These are phyloP conservation scores for Muraenolepis orangiensis DNA, from an alignment of 2,797 vertebrate species.

Conservation along the genomic window DNA sequence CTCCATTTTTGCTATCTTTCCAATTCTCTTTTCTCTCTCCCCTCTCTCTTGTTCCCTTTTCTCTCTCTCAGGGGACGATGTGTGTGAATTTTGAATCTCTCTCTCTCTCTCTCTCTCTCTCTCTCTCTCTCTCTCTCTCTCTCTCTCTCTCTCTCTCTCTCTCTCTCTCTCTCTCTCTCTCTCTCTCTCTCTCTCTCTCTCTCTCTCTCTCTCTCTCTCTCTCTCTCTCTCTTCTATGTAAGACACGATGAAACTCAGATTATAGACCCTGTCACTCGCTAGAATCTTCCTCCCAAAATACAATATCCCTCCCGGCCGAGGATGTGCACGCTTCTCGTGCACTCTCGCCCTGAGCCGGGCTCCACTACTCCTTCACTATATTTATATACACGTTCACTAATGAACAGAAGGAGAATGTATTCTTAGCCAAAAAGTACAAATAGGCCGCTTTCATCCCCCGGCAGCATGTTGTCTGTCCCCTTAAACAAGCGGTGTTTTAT, in stretches of 20 bases:
- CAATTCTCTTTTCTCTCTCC: constrained; percentile 25
- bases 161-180: background rate
- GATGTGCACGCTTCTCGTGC: no score
- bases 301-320: no score
- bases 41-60: background rate
- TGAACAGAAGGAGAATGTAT: background rate
- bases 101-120: no score
- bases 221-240: background rate
- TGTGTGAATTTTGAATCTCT: no score
- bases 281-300: background rate
- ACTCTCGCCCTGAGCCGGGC: no score
- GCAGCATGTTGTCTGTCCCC: background rate
- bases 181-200: no score
- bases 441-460: background rate
- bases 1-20: constrained; percentile 17
- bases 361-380: background rate
- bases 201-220: background rate
- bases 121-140: background rate
- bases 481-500: background rate
- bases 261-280: background rate
- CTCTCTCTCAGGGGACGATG: no score
- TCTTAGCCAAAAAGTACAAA: background rate
- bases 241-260: no score
- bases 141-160: constrained; percentile 7
- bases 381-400: background rate